Evolutionary conservation across 2,113 vertebrate genomes (phyloP).

Genomic region (Siniperca chuatsi): DNA sequence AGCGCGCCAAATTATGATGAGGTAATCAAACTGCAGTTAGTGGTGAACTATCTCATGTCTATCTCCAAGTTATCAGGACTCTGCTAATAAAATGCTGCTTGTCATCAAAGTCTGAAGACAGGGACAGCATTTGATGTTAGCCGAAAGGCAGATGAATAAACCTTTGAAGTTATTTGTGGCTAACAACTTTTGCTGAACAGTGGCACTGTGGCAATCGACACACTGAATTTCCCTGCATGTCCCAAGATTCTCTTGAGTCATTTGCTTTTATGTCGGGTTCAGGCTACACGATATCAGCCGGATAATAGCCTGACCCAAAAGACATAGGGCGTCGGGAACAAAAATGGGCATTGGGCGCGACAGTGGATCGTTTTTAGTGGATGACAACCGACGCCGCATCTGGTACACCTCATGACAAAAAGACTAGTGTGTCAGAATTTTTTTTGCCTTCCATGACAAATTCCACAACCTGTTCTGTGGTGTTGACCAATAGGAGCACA

Average conservation of each 20-base stretch:
- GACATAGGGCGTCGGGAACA: no score
- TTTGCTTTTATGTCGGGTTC: not conserved
- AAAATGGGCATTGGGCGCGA: no score
- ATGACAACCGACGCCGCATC: no score
- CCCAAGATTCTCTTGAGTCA: not conserved
- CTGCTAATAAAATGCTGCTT: slow-evolving; percentile 10
- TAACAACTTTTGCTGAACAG: not conserved
- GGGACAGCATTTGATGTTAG: slow-evolving; percentile 8
- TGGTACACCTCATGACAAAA: no score
- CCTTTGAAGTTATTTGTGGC: not conserved
- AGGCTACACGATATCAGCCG: no score
- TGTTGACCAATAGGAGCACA: no score
- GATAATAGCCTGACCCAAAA: no score
- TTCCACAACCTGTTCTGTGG: no score
- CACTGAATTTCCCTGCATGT: not conserved
- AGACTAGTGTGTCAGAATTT: no score
- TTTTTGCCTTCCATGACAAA: no score
- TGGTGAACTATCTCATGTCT: slow-evolving; percentile 33
- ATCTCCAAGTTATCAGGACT: slow-evolving; percentile 32
- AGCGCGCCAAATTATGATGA: slow-evolving; percentile 59
- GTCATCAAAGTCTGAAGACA: slow-evolving; percentile 12
- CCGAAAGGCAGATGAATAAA: not conserved
- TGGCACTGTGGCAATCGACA: not conserved
- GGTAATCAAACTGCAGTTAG: slow-evolving; percentile 68
- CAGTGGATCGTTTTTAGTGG: no score